Percentiles rank a stretch among this genome's conserved stretches.
phyloP scores from a whole-genome alignment of 1,140 invertebrate genomes.

The Parasteatoda tepidariorum region DNA sequence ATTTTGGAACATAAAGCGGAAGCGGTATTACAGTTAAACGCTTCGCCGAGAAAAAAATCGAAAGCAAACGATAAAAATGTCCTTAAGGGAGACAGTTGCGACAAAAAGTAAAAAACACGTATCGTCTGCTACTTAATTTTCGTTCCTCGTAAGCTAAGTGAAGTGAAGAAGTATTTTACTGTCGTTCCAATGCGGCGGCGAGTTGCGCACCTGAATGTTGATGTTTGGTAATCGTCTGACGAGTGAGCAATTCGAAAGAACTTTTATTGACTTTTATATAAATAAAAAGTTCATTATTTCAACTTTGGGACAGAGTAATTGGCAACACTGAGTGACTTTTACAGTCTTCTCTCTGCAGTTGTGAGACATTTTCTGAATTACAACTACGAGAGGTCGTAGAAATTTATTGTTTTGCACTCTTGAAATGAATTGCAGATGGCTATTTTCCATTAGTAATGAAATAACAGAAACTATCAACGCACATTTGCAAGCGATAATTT shows the following conservation, averaged over 20 bases:
- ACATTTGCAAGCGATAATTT: no score
- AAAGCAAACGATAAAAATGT: no score
- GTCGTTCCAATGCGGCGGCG: constrained; percentile 8
- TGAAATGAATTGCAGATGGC: background rate
- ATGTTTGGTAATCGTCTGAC: constrained; percentile 27
- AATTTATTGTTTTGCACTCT: background rate
- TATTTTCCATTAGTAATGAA: background rate
- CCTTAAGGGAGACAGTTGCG: background rate
- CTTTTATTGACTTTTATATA: constrained; percentile 28
- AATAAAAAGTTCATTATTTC: constrained; percentile 34
- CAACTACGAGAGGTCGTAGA: background rate
- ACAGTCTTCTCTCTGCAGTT: background rate
- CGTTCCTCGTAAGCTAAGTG: constrained; percentile 4
- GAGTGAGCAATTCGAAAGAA: constrained; percentile 2
- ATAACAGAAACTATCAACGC: background rate
- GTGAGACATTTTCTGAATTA: background rate
- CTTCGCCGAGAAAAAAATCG: constrained; percentile 27
- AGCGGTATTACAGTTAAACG: constrained; percentile 47
- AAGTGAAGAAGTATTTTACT: constrained; percentile 37
- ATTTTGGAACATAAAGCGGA: constrained; percentile 11
- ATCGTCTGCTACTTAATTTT: constrained; percentile 6
- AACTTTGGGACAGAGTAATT: background rate
- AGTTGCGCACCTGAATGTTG: constrained; percentile 26
- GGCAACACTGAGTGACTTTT: background rate
- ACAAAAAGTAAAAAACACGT: constrained; percentile 11